Percentiles rank a stretch among this genome's conserved stretches.
Evolutionary conservation across 2,797 vertebrate species (phyloP).

Genomic region (Xiphophorus birchmanni): DNA sequence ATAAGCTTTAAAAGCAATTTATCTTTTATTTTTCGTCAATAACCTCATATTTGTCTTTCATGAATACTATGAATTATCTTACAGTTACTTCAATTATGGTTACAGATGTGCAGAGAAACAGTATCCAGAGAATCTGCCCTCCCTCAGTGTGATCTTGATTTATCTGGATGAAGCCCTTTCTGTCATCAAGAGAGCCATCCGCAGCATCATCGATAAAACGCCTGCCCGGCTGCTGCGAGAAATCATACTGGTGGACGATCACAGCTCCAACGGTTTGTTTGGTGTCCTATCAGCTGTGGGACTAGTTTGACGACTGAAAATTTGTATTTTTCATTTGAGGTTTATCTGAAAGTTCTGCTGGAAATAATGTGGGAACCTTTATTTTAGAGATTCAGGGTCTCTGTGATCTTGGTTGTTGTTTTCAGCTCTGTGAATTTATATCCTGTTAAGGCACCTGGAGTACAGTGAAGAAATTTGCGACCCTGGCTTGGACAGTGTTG

Average conservation of each 20-base stretch:
- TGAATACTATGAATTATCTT: neutral
- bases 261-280: slow-evolving; percentile 77
- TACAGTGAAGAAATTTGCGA: neutral
- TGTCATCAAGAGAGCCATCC: slow-evolving; percentile 79
- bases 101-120: slow-evolving; percentile 77
- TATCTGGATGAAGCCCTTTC: slow-evolving; percentile 85
- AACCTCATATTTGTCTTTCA: neutral
- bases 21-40: neutral
- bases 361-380: neutral
- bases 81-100: neutral
- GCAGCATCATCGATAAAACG: slow-evolving; percentile 80
- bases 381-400: neutral
- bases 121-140: slow-evolving; percentile 78
- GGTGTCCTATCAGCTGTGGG: neutral
- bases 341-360: neutral
- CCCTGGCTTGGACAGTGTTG: neutral
- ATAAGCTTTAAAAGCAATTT: neutral
- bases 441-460: neutral
- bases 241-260: slow-evolving; percentile 85
- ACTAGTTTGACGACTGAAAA: neutral
- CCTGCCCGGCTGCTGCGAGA: slow-evolving; percentile 79
- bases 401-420: neutral
- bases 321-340: neutral
- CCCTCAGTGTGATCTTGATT: slow-evolving; percentile 81
- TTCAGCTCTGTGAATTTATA: neutral